Conservation (phyloP, 2,113 vertebrate species). For the Mola mola region DNA sequence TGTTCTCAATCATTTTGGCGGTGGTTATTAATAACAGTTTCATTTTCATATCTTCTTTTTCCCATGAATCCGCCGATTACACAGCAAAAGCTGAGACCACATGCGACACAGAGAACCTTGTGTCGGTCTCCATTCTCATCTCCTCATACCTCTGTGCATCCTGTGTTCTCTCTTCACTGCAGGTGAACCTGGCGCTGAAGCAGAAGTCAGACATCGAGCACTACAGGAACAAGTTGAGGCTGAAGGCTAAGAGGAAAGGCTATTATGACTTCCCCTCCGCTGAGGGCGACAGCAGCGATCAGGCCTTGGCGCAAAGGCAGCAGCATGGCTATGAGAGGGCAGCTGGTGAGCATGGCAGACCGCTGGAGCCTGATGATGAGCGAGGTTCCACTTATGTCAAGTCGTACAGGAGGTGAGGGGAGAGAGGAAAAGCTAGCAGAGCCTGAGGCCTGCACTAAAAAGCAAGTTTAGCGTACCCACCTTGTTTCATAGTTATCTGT, state of each 20-base stretch:
- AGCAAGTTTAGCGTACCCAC: no score
- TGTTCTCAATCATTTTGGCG: neutral
- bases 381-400: constrained; percentile 89
- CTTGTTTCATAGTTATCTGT: no score
- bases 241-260: constrained; percentile 96
- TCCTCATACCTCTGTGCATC: neutral
- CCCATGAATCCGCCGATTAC: no score
- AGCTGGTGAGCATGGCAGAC: constrained; percentile 85
- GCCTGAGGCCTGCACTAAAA: no score
- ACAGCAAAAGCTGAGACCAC: no score
- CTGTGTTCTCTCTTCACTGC: constrained; percentile 4
- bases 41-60: neutral
- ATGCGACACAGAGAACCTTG: no score
- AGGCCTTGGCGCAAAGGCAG: constrained; percentile 78
- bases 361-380: constrained; percentile 88
- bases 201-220: constrained; percentile 99
- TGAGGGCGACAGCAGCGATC: constrained; percentile 78
- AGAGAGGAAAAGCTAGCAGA: no score
- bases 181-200: constrained; percentile 97
- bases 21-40: neutral
- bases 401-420: constrained; percentile 89
- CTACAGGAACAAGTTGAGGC: constrained; percentile 96
- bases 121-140: no score
- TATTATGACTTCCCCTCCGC: constrained; percentile 93
- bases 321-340: constrained; percentile 84